Evolutionary conservation across 2,797 vertebrate species (phyloP).

Genomic region (Pyrocephalus nanus): DNA sequence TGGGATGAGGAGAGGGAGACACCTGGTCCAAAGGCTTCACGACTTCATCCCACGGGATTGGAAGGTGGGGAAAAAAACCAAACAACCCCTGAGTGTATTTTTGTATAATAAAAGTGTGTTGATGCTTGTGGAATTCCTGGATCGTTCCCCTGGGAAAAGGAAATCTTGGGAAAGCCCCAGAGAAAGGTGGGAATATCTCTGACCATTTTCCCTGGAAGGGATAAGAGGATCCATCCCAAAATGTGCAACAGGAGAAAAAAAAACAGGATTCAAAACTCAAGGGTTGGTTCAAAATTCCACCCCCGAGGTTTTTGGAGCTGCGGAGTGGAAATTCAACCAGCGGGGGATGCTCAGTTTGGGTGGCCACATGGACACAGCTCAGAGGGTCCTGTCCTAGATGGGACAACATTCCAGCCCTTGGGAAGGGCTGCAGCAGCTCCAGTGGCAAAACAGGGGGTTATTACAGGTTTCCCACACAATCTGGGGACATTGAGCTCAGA

Average conservation of each 20-base stretch:
- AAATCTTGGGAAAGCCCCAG: not conserved
- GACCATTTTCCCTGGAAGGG: no score
- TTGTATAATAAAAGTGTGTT: slow-evolving; percentile 35
- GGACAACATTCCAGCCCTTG: not conserved
- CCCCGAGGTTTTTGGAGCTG: no score
- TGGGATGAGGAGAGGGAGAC: not conserved
- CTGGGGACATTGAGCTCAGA: no score
- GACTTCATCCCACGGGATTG: not conserved
- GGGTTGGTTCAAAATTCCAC: not conserved
- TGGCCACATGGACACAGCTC: no score
- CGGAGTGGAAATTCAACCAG: no score
- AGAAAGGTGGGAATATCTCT: not conserved
- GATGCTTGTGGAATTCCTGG: not conserved
- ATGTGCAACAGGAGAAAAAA: not conserved
- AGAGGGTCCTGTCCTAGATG: not conserved
- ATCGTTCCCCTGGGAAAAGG: not conserved
- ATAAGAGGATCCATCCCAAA: not conserved
- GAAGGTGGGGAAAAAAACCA: no score
- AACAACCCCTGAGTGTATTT: not conserved
- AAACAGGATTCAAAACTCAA: not conserved
- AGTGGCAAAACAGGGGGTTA: not conserved
- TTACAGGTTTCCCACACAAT: not conserved
- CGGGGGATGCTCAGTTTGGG: no score
- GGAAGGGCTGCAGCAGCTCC: not conserved
- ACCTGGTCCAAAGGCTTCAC: not conserved